Conservation (phyloP, 2,888 invertebrate species). For the Drosophila atroscutellata region DNA sequence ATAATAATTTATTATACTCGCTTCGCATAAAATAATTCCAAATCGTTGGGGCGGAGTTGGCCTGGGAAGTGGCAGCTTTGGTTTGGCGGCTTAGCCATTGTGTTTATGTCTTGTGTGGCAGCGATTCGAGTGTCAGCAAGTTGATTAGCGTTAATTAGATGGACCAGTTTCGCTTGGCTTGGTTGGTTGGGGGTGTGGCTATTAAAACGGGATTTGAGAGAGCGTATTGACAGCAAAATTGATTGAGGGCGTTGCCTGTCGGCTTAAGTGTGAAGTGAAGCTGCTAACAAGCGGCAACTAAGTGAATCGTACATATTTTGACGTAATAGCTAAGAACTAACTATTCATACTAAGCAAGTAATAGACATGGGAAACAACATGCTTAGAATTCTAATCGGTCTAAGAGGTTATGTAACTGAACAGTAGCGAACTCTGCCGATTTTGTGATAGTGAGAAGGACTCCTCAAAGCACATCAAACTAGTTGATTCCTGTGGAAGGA, state of each 20-base stretch:
- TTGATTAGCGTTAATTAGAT: conserved; percentile 73
- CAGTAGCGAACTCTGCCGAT: neutral
- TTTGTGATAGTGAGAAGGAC: neutral
- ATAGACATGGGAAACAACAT: neutral
- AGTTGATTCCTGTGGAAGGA: neutral
- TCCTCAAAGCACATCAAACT: neutral
- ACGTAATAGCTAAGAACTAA: neutral
- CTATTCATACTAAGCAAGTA: neutral
- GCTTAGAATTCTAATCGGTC: neutral
- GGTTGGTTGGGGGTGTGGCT: conserved; percentile 27
- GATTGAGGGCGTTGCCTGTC: conserved; percentile 51
- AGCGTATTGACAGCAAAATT: conserved; percentile 40
- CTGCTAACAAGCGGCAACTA: conserved; percentile 8
- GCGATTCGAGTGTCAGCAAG: conserved; percentile 59
- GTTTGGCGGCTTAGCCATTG: conserved; percentile 26
- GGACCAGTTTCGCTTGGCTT: conserved; percentile 18
- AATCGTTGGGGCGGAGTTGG: conserved; percentile 9
- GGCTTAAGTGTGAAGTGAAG: conserved; percentile 39
- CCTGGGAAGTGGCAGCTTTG: neutral
- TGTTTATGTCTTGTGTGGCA: conserved; percentile 27
- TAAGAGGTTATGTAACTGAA: neutral
- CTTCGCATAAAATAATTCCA: conserved; percentile 41
- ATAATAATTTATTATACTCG: conserved; percentile 62
- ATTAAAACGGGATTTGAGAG: conserved; percentile 43
- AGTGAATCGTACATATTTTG: conserved; percentile 5